Base-by-base conservation (phyloP, 2,888 invertebrate genomes). In the Dryocosmus kuriphilus region DNA sequence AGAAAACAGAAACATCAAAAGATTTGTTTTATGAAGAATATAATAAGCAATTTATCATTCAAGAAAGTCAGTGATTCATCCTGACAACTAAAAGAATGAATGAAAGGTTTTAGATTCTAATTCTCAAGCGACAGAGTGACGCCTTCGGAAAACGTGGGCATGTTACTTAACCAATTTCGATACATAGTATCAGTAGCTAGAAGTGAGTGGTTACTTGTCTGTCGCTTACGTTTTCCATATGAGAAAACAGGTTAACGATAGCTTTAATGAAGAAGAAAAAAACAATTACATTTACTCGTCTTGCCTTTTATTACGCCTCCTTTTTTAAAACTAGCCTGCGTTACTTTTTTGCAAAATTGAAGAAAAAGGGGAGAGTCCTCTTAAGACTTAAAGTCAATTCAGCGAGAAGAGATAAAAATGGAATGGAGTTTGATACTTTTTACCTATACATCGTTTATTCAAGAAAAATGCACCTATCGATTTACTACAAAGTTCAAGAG, bases 101-200 rank as follows among this genome's bases (percentile, higher is more conserved):
- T 27, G 9, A 32, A 62, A 62, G 62, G 27, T n/a, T 62, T 32
- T 32, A 19, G 19, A 62, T 62, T 63, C 38, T 67, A 67, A 67
- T 67, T 46, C 46, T 27, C 8, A 41, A 27, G 67, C 67, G 67
- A 67, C 46, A 27, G 67, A 67, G 41, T 67, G 67, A 67, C 67
- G 67, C 67, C 67, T 67, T 30, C 46, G 19, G 41, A 67, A 67
- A 67, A 67, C 67, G 67, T 67, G 67, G 67, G 67, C 19, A 46
- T 67, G 67, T 67, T 67, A 67, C 67, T 67, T 67, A 67, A 67
- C 67, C 67, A 67, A 67, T 67, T 67, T 67, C 46, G 67, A 30
- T 46, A 19, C 63, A 67, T 16, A 46, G 46, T 67, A 67, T 67
- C 67, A 35, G 38, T 65, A 65, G 11, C 38, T 65, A 16, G 6